Percentiles rank a stretch among this genome's conserved stretches.
These are phyloP conservation scores for Cairina moschata DNA, from an alignment of 2,113 vertebrate species.

Conservation along the genomic window DNA sequence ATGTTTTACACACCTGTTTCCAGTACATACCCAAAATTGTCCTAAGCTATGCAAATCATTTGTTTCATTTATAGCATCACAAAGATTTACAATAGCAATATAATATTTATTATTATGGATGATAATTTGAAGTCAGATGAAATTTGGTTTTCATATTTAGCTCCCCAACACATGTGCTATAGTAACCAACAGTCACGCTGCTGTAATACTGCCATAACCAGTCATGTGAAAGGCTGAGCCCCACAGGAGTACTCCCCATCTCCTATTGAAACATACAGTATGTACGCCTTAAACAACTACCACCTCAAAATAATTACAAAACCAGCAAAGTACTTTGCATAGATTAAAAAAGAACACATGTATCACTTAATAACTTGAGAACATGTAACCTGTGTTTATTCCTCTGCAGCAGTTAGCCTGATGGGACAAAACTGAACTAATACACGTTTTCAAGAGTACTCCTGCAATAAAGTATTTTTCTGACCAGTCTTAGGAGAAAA, in stretches of 20 bases:
- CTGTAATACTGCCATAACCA: not conserved
- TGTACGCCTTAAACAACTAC: accelerated
- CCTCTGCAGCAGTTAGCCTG: not conserved
- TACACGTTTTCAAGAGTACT: accelerated
- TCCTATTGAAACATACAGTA: accelerated
- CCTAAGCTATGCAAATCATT: accelerated
- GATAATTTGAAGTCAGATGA: not conserved
- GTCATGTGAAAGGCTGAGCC: accelerated
- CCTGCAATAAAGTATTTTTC: not conserved
- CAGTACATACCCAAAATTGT: accelerated
- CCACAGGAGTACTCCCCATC: accelerated
- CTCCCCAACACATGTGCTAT: not conserved
- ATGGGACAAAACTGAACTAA: not conserved
- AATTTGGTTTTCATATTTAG: not conserved
- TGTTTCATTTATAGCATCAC: not conserved
- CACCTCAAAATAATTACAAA: not conserved
- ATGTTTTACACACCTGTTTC: not conserved
- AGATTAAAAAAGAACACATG: not conserved
- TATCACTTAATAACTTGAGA: not conserved
- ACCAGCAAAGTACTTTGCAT: not conserved
- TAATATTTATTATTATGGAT: not conserved
- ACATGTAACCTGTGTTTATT: not conserved
- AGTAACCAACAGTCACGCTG: not conserved
- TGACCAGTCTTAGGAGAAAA: not conserved
- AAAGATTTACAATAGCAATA: not conserved